phyloP scores from a whole-genome alignment of 2,888 invertebrate genomes.

The Rhopalosiphum nymphaeae region DNA sequence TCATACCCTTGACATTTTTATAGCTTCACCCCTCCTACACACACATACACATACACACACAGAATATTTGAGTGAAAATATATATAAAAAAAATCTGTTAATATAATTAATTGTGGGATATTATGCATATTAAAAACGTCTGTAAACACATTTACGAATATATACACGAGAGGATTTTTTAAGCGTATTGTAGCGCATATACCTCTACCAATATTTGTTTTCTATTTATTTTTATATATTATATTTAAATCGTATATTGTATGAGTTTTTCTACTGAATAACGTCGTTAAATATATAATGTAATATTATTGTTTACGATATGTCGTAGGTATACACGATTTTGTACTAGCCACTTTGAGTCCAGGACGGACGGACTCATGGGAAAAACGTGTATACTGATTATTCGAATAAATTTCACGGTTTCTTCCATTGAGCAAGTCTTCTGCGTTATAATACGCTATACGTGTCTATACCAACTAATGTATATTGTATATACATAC shows the following conservation, averaged over 20 bases:
- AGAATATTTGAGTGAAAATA: not conserved
- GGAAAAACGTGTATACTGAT: constrained; percentile 42
- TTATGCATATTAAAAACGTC: not conserved
- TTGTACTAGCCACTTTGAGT: not conserved
- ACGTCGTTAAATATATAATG: not conserved
- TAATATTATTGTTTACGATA: not conserved
- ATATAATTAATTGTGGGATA: not conserved
- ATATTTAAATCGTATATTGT: not conserved
- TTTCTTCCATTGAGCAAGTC: constrained; percentile 10
- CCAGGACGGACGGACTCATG: constrained; percentile 31
- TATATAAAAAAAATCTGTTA: not conserved
- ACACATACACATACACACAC: no score
- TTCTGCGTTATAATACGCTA: not conserved
- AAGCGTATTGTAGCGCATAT: not conserved
- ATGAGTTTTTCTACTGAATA: not conserved
- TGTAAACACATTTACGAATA: not conserved
- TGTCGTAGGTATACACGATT: not conserved
- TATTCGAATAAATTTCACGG: constrained; percentile 61
- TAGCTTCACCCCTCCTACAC: no score
- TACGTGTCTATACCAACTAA: not conserved
- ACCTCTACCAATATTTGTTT: not conserved
- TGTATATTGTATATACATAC: not conserved
- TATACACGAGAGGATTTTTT: not conserved
- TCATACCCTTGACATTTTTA: no score
- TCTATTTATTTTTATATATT: not conserved